phyloP scores from a whole-genome alignment of 2,113 vertebrate species.

The Lepidothrix coronata region DNA sequence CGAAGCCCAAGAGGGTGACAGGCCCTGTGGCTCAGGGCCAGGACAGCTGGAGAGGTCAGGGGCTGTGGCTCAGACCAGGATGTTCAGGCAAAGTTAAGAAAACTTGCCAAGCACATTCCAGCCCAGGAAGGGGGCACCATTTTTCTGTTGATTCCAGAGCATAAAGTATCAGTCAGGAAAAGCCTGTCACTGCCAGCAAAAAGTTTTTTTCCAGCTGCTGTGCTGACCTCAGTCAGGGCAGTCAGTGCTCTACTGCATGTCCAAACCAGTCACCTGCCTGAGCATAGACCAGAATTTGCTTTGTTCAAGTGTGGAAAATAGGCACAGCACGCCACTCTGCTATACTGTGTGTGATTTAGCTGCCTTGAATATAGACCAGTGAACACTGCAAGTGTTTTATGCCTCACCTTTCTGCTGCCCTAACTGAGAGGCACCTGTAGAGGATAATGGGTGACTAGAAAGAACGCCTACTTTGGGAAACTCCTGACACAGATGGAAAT shows the following conservation, averaged over 20 bases:
- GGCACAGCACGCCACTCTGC: neutral
- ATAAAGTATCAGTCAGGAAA: neutral
- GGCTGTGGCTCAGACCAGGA: fast-evolving
- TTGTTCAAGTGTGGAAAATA: neutral
- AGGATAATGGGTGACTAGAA: neutral
- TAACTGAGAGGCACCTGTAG: neutral
- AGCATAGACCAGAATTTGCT: neutral
- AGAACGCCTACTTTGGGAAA: neutral
- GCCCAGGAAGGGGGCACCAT: neutral
- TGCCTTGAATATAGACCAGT: neutral
- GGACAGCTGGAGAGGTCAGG: fast-evolving
- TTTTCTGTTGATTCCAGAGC: neutral
- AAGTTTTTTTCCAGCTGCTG: neutral
- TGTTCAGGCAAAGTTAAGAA: neutral
- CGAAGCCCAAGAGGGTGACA: fast-evolving
- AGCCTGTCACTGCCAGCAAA: neutral
- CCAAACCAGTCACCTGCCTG: neutral
- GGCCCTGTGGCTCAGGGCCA: neutral
- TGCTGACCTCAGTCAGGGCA: neutral
- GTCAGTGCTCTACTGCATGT: neutral
- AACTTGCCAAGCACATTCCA: neutral
- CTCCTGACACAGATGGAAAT: neutral
- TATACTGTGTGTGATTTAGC: neutral
- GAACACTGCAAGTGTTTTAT: neutral
- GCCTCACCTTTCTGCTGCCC: neutral